Evolutionary conservation across 1,140 invertebrate species (phyloP).

Genomic region (Micrasema longulum): DNA sequence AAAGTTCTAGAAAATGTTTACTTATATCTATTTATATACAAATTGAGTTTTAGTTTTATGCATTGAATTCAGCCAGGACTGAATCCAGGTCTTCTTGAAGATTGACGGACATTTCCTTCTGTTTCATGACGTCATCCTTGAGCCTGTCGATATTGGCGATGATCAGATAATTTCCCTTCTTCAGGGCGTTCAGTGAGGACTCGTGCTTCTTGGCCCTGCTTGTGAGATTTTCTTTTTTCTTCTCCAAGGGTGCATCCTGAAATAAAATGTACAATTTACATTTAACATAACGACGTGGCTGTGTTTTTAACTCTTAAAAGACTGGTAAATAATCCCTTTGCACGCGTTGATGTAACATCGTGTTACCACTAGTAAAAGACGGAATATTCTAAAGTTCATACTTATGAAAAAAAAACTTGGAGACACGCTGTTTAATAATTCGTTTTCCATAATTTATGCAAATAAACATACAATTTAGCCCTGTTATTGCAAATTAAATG

Average conservation of each 20-base stretch:
- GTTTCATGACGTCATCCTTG: conserved; percentile 85
- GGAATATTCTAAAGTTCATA: no score
- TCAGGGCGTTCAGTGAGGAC: conserved; percentile 79
- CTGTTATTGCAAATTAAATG: no score
- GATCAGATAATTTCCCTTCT: conserved; percentile 87
- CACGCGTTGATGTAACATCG: no score
- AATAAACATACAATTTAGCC: no score
- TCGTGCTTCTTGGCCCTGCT: conserved; percentile 79
- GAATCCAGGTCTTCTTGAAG: conserved; percentile 87
- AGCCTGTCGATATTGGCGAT: conserved; percentile 87
- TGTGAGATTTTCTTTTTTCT: conserved; percentile 74
- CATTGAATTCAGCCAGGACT: conserved; percentile 75
- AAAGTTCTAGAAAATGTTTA: conserved; percentile 2
- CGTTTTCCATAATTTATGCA: no score
- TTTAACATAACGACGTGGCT: no score
- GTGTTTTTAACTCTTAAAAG: no score
- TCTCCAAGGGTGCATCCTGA: conserved; percentile 73
- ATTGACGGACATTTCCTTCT: conserved; percentile 79
- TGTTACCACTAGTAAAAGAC: no score
- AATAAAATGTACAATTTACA: conserved; percentile 48
- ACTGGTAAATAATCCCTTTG: no score
- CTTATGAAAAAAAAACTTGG: no score
- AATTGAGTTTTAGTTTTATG: conserved; percentile 21
- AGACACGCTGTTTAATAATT: no score
- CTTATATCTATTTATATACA: conserved; percentile 35